Conservation (phyloP, 2,797 vertebrate genomes). For the Melanotaenia boesemani region DNA sequence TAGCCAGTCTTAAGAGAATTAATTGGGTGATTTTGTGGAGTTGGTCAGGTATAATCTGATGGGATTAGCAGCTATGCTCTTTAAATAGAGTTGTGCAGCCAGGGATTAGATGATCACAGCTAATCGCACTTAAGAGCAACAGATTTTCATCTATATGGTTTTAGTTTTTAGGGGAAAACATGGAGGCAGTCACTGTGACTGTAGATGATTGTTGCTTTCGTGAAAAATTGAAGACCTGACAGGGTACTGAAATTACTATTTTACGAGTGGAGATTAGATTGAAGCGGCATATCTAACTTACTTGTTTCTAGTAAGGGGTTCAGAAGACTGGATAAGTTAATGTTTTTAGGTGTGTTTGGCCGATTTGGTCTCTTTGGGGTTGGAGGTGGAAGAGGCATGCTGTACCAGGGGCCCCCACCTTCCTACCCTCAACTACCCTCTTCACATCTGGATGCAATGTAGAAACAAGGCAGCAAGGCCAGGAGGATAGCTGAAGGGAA, state of each 20-base stretch:
- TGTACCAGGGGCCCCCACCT: slow-evolving; percentile 50
- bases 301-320: not conserved
- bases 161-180: slow-evolving; percentile 22
- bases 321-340: not conserved
- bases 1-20: slow-evolving; percentile 55
- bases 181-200: not conserved
- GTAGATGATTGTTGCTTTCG: not conserved
- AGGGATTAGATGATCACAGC: slow-evolving; percentile 75
- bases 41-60: slow-evolving; percentile 77
- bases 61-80: slow-evolving; percentile 69
- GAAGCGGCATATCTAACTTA: not conserved
- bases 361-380: slow-evolving; percentile 16
- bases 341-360: slow-evolving; percentile 29
- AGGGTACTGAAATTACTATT: not conserved
- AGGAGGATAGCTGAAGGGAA: slow-evolving; percentile 63
- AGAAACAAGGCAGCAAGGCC: slow-evolving; percentile 67
- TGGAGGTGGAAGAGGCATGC: slow-evolving; percentile 15
- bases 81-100: slow-evolving; percentile 75
- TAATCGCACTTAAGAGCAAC: slow-evolving; percentile 46
- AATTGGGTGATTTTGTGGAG: slow-evolving; percentile 69
- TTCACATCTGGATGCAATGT: slow-evolving; percentile 83
- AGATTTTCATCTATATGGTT: slow-evolving; percentile 57
- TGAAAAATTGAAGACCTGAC: not conserved
- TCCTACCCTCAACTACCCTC: slow-evolving; percentile 60
- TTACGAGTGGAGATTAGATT: not conserved